Conservation (phyloP, 2,113 vertebrate genomes). For the Ginglymostoma cirratum region DNA sequence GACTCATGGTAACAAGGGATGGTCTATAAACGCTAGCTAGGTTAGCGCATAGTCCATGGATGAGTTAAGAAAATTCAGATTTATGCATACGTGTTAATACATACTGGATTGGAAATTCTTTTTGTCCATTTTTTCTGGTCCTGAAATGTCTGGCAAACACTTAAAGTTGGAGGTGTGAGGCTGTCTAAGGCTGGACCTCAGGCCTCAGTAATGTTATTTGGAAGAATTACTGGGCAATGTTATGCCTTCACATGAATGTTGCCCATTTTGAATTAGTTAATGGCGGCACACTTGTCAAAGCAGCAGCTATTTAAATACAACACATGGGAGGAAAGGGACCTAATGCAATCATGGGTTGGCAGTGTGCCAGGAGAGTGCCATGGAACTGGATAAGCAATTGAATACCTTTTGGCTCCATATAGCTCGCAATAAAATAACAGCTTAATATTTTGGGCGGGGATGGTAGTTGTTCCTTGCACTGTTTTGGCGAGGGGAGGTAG, state of each 20-base stretch:
- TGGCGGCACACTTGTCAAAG: too few relatives aligned
- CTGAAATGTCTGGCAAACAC: not conserved
- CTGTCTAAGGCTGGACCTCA: not conserved
- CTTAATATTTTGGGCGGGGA: too few relatives aligned
- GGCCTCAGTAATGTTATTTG: not conserved
- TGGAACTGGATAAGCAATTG: not conserved
- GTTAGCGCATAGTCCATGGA: too few relatives aligned
- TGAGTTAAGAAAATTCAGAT: not conserved
- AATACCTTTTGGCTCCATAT: not conserved
- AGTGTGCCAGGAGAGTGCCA: too few relatives aligned
- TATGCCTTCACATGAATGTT: too few relatives aligned
- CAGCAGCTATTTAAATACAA: too few relatives aligned
- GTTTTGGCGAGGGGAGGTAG: too few relatives aligned
- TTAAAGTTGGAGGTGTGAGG: not conserved
- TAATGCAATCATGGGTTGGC: not conserved
- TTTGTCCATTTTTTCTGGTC: not conserved
- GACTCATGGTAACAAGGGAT: not conserved
- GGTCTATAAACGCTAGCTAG: not conserved
- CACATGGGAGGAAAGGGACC: not conserved
- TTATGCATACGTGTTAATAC: not conserved
- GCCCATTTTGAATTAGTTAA: too few relatives aligned
- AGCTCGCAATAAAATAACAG: not conserved
- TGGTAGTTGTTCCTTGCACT: too few relatives aligned
- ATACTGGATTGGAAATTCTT: not conserved
- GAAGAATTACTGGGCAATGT: too few relatives aligned